Conservation (phyloP, 1,140 invertebrate species). For the Cecropterus lyciades region DNA sequence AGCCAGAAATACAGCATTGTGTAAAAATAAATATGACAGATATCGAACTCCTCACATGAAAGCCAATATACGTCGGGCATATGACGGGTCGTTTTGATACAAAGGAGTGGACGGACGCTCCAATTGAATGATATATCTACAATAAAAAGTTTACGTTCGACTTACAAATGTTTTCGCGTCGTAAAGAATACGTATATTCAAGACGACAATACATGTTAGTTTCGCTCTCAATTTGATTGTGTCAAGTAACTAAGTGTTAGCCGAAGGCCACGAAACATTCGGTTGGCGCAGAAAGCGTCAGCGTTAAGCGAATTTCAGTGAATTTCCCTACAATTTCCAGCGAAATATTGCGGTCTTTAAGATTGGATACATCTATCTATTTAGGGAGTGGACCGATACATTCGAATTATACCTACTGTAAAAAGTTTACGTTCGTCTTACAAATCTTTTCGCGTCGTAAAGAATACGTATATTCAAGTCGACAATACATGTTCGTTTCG, state of each 20-base stretch:
- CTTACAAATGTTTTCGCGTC: constrained; percentile 1
- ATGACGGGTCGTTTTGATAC: neutral
- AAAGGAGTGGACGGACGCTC: neutral
- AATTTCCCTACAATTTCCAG: no score
- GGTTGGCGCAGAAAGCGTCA: no score
- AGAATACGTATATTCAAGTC: constrained; percentile 13
- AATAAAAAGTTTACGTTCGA: constrained; percentile 3
- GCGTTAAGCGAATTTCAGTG: no score
- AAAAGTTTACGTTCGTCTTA: constrained; percentile 3
- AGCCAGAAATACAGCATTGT: no score
- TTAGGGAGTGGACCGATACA: neutral
- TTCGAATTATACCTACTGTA: neutral
- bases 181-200: constrained; percentile 12
- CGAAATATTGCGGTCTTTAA: no score
- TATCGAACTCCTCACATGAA: neutral
- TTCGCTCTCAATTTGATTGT: constrained; percentile 20
- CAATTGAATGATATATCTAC: neutral
- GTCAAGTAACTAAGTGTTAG: constrained; percentile 1
- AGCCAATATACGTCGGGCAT: neutral
- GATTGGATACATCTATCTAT: no score
- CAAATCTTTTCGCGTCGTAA: constrained; percentile 3
- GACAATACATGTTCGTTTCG: constrained; percentile 7
- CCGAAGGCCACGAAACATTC: no score
- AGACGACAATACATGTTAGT: constrained; percentile 2
- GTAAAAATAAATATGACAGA: neutral